These are phyloP conservation scores for Cremastinae sp. DNA, from an alignment of 2,888 invertebrate species.

Conservation along the genomic window DNA sequence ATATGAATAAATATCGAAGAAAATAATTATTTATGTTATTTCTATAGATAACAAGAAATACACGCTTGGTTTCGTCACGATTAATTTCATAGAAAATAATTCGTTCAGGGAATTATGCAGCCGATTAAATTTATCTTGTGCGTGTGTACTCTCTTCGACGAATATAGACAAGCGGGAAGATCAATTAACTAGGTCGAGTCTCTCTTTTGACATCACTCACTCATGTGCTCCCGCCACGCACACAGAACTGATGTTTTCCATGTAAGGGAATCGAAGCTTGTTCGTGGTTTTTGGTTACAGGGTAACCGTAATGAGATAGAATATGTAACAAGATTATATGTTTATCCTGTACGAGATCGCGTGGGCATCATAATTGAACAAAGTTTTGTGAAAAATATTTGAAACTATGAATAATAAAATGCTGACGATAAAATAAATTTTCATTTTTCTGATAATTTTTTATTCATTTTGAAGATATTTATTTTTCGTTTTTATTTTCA, in stretches of 20 bases:
- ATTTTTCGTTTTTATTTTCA: background rate
- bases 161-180: slow-evolving; percentile 46
- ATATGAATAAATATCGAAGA: too few species aligned
- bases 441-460: too few species aligned
- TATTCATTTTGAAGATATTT: background rate
- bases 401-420: too few species aligned
- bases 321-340: background rate
- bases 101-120: background rate
- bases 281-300: slow-evolving; percentile 14
- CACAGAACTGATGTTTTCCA: slow-evolving; percentile 2
- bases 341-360: too few species aligned
- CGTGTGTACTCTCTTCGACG: slow-evolving; percentile 17
- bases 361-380: background rate
- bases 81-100: slow-evolving; percentile 1
- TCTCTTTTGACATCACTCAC: slow-evolving; percentile 10
- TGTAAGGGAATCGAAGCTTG: slow-evolving; percentile 27
- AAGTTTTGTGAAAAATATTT: slow-evolving; percentile 3
- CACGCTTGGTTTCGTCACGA: background rate
- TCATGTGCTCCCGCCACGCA: background rate
- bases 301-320: slow-evolving; percentile 17
- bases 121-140: background rate
- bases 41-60: background rate
- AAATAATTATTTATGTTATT: too few species aligned
- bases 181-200: slow-evolving; percentile 45
- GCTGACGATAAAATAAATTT: too few species aligned